Evolutionary conservation across 2,888 invertebrate species (phyloP).

Genomic region (Eupelmus urozonus): DNA sequence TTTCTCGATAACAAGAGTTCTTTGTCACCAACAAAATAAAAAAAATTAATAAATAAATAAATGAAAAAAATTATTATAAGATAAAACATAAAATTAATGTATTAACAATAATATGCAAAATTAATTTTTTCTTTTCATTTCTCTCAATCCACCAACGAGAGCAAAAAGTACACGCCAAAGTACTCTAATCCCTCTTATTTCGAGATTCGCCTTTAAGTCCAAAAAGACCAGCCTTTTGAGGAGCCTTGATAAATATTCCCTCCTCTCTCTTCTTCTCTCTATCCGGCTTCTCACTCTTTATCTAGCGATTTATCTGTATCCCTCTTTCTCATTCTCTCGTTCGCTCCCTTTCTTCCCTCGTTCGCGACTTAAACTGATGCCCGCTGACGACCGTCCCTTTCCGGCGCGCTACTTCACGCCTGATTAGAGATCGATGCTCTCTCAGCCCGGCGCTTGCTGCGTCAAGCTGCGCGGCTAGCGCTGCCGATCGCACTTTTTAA

Average conservation of each 20-base stretch:
- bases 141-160: too few relatives aligned
- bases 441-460: background rate
- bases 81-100: too few relatives aligned
- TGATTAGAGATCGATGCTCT: constrained; percentile 56
- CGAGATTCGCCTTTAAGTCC: constrained; percentile 13
- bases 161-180: too few relatives aligned
- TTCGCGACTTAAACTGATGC: constrained; percentile 49
- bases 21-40: too few relatives aligned
- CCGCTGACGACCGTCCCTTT: constrained; percentile 48
- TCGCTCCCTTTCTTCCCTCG: constrained; percentile 36
- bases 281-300: constrained; percentile 43
- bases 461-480: background rate
- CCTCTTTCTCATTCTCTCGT: constrained; percentile 12
- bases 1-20: too few relatives aligned
- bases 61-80: too few relatives aligned
- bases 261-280: constrained; percentile 12
- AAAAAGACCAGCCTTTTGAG: background rate
- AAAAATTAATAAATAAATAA: too few relatives aligned
- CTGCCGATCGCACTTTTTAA: constrained; percentile 34
- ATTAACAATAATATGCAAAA: too few relatives aligned
- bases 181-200: too few relatives aligned
- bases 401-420: constrained; percentile 52
- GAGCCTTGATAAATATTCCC: constrained; percentile 47
- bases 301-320: constrained; percentile 42
- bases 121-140: too few relatives aligned